Evolutionary conservation across 2,797 vertebrate genomes (phyloP), one percentile per base, ranked within the genome.

Genomic region (Meriones psammophilus): DNA sequence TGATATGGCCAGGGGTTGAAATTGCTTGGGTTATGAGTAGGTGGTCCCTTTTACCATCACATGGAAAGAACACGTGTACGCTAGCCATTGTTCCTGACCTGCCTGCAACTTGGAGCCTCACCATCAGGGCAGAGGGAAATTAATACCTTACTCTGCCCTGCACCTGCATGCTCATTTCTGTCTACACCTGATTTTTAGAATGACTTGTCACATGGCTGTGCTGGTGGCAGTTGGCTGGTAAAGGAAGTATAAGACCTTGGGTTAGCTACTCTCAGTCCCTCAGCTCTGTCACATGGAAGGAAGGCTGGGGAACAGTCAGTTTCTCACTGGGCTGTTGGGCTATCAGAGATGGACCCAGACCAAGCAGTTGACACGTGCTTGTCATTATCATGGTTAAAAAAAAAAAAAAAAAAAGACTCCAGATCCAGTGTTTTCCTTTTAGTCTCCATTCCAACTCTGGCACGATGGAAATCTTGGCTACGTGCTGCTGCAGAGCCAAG

Each of bases 21-120:
- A 76, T 3, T 73, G 4, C 39, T 66, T 73, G 22, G 71, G 26
- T 14, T n/a, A 62, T 15, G 0, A 0, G 0, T 14, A 46, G 0
- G 5, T 30, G 4, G 77, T 85, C 79, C 64, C n/a, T 69, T 80
- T 50, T 62, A 18, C 36, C 14, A 1, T 81, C 15, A 5, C 24
- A 4, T 0, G 7, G 54, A 14, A 22, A 86, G 91, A 79, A 42
- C 9, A 14, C 14, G 50, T 0, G 3, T 30, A 3, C 18, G 60
- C 24, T 9, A 64, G 64, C 28, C 36, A 33, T 5, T 13, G 46
- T 26, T 30, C 30, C 9, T n/a, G 69, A 56, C 26, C 26, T 26
- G 15, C 0, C n/a, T 18, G 1, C 7, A 13, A 78, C n/a, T 60
- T 33, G 14, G 39, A 74, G 26, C n/a, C 69, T 13, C 64, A 54